Base-by-base conservation (phyloP, 2,888 invertebrate genomes). In the Apotomis betuletana region DNA sequence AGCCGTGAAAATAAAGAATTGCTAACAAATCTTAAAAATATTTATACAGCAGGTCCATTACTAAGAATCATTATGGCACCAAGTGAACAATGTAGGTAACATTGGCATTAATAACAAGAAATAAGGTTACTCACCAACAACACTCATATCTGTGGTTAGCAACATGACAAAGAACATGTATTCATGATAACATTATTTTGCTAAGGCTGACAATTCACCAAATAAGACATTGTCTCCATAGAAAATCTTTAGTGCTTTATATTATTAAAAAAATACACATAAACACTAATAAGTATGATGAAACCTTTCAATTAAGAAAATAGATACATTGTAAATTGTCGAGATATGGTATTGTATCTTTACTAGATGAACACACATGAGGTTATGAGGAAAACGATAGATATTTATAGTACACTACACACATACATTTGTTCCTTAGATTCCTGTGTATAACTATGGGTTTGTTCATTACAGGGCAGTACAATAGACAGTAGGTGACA, bases 51-150 rank as follows among this genome's bases (percentile, higher is more conserved):
- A 79, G 77, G 75, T 78, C 80, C 80, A 80, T 79, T 79, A 77
- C 76, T 78, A 79, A 81, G 75, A 80, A 78, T 68, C 79, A 76
- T 76, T 88, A 88, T 88, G 88, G 88, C 88, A 88, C 88, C 86
- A 84, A 84, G 78, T 78, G 79, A 76, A 83, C 77, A 70, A 77
- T 77, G 76, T 71, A 75, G 70, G 65, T 74, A 74, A 61, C 63
- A 76, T 69, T 73, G 72, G 61, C 67, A 69, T 73, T 62, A 54
- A 69, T 58, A 65, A 64, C 55, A 62, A 74, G 46, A 63, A 64
- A 67, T 65, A 70, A 74, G 67, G 70, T 68, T 75, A 55, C 64
- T 73, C 67, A 71, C 68, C 36, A 38, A 51, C 52, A 60, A 65
- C 58, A 59, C 68, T 61, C 67, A 49, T 65, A 60, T 68, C 71